These are phyloP conservation scores for Albula glossodonta DNA, from an alignment of 2,113 vertebrate genomes.

Conservation along the genomic window DNA sequence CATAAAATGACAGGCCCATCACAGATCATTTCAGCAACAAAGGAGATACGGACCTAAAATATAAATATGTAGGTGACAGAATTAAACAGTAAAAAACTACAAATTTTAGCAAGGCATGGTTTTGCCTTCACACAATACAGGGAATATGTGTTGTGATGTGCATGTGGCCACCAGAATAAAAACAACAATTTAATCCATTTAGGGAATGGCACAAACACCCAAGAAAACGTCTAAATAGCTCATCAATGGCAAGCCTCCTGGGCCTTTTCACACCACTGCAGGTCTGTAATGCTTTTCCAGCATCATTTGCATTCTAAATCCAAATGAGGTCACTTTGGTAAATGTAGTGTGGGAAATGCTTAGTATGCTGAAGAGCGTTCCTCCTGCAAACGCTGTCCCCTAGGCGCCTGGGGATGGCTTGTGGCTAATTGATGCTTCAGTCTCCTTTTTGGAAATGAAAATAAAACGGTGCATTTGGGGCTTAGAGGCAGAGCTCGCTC, in stretches of 20 bases:
- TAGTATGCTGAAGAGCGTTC: slow-evolving; percentile 92
- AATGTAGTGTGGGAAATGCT: slow-evolving; percentile 89
- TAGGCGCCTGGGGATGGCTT: slow-evolving; percentile 85
- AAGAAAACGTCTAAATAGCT: slow-evolving; percentile 79
- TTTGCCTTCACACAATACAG: background rate
- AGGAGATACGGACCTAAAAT: slow-evolving; percentile 79
- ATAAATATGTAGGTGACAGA: slow-evolving; percentile 76
- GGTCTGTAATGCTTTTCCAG: slow-evolving; percentile 87
- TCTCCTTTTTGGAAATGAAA: slow-evolving; percentile 77
- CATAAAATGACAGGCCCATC: slow-evolving; percentile 91
- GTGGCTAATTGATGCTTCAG: slow-evolving; percentile 88
- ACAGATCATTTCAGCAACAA: slow-evolving; percentile 81
- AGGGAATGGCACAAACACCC: slow-evolving; percentile 15
- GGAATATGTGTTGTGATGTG: slow-evolving; percentile 51
- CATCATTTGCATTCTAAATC: slow-evolving; percentile 99
- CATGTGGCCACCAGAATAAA: slow-evolving; percentile 61
- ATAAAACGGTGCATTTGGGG: slow-evolving; percentile 83
- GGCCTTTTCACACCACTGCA: slow-evolving; percentile 78
- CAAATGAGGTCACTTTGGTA: slow-evolving; percentile 99
- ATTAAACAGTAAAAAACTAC: background rate
- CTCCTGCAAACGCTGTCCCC: slow-evolving; percentile 65
- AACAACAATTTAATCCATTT: slow-evolving; percentile 78
- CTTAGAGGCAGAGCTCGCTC: slow-evolving; percentile 71
- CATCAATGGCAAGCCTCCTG: slow-evolving; percentile 54
- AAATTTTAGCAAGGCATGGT: background rate